phyloP scores from a whole-genome alignment of 2,113 vertebrate genomes.

The Gobio gobio region DNA sequence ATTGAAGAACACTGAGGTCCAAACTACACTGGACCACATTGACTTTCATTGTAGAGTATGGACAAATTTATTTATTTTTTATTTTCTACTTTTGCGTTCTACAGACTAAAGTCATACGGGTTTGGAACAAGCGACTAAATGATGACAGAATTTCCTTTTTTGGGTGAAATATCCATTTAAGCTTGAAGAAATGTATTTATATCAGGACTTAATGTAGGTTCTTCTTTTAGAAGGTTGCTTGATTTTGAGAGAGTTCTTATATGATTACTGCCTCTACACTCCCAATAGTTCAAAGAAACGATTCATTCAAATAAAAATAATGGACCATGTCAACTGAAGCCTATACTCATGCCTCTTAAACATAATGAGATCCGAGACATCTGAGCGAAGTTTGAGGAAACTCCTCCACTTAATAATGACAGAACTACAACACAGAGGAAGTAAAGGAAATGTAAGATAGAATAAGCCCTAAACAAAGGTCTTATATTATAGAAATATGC shows the following conservation, averaged over 20 bases:
- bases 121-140: neutral
- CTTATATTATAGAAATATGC: constrained; percentile 21
- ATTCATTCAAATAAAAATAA: constrained; percentile 52
- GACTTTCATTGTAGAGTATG: neutral
- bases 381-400: constrained; percentile 7
- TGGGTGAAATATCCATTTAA: neutral
- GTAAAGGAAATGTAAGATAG: neutral
- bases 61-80: neutral
- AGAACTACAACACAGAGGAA: constrained; percentile 19
- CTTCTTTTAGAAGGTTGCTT: constrained; percentile 41
- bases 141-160: neutral
- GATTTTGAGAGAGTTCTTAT: constrained; percentile 53
- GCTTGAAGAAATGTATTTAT: neutral
- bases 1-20: neutral
- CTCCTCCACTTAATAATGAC: constrained; percentile 7
- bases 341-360: constrained; percentile 38
- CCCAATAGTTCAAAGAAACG: constrained; percentile 36
- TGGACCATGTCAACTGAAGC: constrained; percentile 44
- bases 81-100: neutral
- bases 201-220: neutral
- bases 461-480: constrained; percentile 17
- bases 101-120: neutral
- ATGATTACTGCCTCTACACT: constrained; percentile 34
- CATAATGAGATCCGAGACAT: constrained; percentile 33
- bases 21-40: neutral